phyloP scores from a whole-genome alignment of 1,140 invertebrate genomes.

The Drosophila persimilis region DNA sequence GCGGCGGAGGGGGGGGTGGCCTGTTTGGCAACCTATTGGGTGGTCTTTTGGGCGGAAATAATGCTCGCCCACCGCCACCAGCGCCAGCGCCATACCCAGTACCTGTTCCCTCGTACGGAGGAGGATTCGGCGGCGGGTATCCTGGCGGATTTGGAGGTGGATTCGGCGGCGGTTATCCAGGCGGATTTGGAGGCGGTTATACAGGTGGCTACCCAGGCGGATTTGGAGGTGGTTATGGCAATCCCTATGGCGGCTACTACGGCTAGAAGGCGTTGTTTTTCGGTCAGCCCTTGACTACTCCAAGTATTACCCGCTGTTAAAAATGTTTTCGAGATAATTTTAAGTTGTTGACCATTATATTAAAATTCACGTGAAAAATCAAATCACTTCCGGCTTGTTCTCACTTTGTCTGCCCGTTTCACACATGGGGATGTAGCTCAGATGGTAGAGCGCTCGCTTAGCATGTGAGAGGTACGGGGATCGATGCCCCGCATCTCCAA shows the following conservation, averaged over 20 bases:
- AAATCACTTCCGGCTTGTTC: neutral
- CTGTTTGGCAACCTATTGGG: conserved; percentile 46
- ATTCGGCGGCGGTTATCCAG: conserved; percentile 11
- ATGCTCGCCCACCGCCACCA: conserved; percentile 24
- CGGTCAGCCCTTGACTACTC: neutral
- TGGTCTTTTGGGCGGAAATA: conserved; percentile 52
- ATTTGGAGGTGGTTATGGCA: conserved; percentile 47
- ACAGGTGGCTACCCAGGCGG: conserved; percentile 43
- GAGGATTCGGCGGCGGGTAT: conserved; percentile 15
- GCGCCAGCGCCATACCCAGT: neutral
- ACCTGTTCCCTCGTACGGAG: too few species aligned
- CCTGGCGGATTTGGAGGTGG: conserved; percentile 17
- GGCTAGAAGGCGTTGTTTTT: conserved; percentile 6
- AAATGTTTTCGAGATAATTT: conserved; percentile 5
- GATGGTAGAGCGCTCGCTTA: conserved; percentile 94
- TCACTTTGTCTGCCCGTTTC: neutral
- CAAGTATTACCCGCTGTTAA: neutral
- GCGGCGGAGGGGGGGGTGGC: conserved; percentile 35
- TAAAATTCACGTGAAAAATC: conserved; percentile 7
- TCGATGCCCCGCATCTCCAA: conserved; percentile 83
- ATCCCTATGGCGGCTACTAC: conserved; percentile 46
- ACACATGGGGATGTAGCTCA: conserved; percentile 72
- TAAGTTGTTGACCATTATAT: conserved; percentile 8
- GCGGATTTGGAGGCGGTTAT: conserved; percentile 38
- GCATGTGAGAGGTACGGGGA: conserved; percentile 93